A percentile compares a stretch with the other conserved stretches of the same genome.
phyloP scores from a whole-genome alignment of 2,113 vertebrate genomes.

The Leptodactylus fuscus region DNA sequence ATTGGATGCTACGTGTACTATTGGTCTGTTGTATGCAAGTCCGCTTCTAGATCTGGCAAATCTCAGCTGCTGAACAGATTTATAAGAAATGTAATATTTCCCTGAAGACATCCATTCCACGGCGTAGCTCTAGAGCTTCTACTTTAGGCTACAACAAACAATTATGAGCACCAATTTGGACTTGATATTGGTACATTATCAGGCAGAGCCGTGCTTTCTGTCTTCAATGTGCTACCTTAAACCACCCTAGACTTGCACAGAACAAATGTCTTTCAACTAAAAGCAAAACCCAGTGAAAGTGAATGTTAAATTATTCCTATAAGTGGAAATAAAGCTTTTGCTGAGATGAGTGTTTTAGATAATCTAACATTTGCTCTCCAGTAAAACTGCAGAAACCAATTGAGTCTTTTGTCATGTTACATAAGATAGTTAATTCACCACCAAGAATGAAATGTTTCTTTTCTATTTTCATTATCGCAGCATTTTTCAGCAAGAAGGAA shows the following conservation, averaged over 20 bases:
- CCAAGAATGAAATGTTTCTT: conserved; percentile 53
- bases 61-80: neutral
- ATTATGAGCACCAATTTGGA: neutral
- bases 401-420: conserved; percentile 62
- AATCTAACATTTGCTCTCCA: conserved; percentile 13
- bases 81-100: neutral
- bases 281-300: conserved; percentile 48
- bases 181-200: neutral
- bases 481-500: conserved; percentile 58
- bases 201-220: conserved; percentile 7
- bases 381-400: conserved; percentile 18
- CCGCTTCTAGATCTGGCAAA: neutral
- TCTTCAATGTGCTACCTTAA: conserved; percentile 36
- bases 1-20: too few species aligned
- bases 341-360: conserved; percentile 22
- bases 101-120: neutral
- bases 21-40: neutral
- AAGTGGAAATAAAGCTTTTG: neutral
- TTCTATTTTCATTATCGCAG: conserved; percentile 54
- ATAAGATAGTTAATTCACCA: conserved; percentile 64
- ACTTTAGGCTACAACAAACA: neutral
- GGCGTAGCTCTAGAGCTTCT: neutral
- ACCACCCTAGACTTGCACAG: conserved; percentile 33
- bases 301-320: conserved; percentile 52
- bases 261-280: conserved; percentile 55